Base-by-base conservation (phyloP, 2,797 vertebrate genomes). In the Odontamblyopus rebecca region DNA sequence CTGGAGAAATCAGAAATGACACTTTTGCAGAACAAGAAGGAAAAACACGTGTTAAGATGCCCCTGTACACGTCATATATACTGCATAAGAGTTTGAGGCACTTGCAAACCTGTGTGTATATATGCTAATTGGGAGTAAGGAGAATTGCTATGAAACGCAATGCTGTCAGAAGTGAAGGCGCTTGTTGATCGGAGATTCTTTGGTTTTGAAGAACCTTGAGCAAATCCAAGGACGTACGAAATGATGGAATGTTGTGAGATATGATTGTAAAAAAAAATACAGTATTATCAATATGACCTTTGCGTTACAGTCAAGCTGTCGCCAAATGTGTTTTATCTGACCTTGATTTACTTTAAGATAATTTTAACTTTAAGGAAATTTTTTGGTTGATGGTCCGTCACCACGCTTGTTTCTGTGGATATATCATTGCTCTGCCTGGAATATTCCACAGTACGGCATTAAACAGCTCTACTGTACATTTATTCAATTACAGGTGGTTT, bases 71-170 rank as follows among this genome's bases (percentile, higher is more conserved):
- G 9, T n/a, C 44, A 4, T 53, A 4, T 67, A 67, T 38, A 38
- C 35, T 38, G 6, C 35, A 38, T 70, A 71, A 51, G 48, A n/a
- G 26, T 57, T 35, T 30, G 1, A 56, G 50, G 68, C 68, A 51
- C 60, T 73, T 69, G 56, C 29, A 75, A 61, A 50, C 66, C 61
- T 61, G 71, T 59, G 74, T 59, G 44, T 48, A 48, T 4, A 65
- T 51, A 64, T 69, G 64, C 41, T 69, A 67, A 70, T 68, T 73
- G 69, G 71, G 66, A 51, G 35, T 19, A 4, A 62, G 19, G 66
- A 63, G 51, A 38, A 38, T 68, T 48, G 51, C 16, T 48, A 44
- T 13, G 60, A 70, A 76, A 71, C 64, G 30, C 44, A 50, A 32
- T n/a, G 30, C 48, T 64, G 23, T 65, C 13, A 27, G 23, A 41